Conservation (phyloP, 2,888 invertebrate genomes). For the Melitaea athalia region DNA sequence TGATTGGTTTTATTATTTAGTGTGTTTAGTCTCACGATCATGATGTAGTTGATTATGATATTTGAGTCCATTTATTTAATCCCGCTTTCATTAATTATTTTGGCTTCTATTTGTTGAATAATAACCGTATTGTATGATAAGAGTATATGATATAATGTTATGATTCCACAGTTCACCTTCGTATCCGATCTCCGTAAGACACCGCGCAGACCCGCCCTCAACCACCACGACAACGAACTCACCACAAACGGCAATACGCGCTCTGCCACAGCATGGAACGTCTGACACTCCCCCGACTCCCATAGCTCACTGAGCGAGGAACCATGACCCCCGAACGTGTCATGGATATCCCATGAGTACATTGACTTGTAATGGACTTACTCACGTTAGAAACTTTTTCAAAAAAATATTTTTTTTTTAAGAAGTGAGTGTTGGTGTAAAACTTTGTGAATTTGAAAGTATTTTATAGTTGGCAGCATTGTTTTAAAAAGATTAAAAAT, state of each 20-base stretch:
- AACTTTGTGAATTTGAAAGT: not conserved
- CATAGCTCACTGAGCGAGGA: slow-evolving; percentile 54
- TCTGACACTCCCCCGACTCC: slow-evolving; percentile 66
- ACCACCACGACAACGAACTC: slow-evolving; percentile 65
- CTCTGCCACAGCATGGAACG: slow-evolving; percentile 60
- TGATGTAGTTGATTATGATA: too few species aligned
- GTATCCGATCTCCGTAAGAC: slow-evolving; percentile 71
- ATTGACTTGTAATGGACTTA: slow-evolving; percentile 37
- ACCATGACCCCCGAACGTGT: slow-evolving; percentile 63
- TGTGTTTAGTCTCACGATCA: too few species aligned
- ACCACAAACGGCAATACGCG: slow-evolving; percentile 70
- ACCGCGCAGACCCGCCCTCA: slow-evolving; percentile 52
- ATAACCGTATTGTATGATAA: not conserved
- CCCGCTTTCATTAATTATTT: too few species aligned
- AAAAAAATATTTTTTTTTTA: not conserved
- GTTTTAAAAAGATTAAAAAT: not conserved
- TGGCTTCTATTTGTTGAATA: not conserved
- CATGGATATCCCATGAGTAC: slow-evolving; percentile 73
- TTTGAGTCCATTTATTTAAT: too few species aligned
- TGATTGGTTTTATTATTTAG: too few species aligned
- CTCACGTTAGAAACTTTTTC: not conserved
- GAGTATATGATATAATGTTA: not conserved
- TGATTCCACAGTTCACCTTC: slow-evolving; percentile 63
- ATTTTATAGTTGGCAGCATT: not conserved
- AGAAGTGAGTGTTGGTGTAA: not conserved